Evolutionary conservation across 1,140 invertebrate species (phyloP).

Genomic region (Diprion similis): DNA sequence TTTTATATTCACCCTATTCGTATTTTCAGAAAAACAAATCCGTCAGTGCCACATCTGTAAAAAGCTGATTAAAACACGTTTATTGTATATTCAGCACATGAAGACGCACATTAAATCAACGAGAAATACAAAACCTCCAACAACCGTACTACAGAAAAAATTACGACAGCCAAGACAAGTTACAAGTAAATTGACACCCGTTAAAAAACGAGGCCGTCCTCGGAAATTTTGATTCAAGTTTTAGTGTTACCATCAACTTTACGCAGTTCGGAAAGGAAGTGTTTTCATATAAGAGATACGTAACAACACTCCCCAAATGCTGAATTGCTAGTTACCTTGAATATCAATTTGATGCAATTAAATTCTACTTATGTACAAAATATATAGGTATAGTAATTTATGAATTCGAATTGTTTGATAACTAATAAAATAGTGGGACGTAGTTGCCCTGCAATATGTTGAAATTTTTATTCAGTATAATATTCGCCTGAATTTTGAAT

Average conservation of each 20-base stretch:
- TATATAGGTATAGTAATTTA: background rate
- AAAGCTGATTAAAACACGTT: conserved; percentile 38
- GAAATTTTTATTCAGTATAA: background rate
- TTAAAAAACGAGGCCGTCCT: conserved; percentile 39
- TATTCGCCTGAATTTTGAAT: background rate
- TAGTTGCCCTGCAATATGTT: background rate
- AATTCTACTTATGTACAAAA: conserved; percentile 3
- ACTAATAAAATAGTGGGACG: background rate
- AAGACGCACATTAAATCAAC: conserved; percentile 32
- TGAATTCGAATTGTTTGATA: background rate
- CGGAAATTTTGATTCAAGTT: conserved; percentile 38
- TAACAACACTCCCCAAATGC: background rate
- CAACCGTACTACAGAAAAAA: conserved; percentile 33
- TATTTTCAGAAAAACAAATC: conserved; percentile 34
- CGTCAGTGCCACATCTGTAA: conserved; percentile 39
- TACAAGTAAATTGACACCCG: conserved; percentile 29
- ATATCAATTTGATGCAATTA: background rate
- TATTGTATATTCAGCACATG: conserved; percentile 38
- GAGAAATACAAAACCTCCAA: conserved; percentile 15
- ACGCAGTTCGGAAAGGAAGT: background rate
- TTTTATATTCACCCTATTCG: background rate
- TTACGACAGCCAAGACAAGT: conserved; percentile 33
- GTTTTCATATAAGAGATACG: background rate
- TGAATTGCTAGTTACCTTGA: background rate
- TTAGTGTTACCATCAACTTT: background rate